Percentiles rank a stretch among this genome's conserved stretches.
phyloP scores from a whole-genome alignment of 2,113 vertebrate genomes.

The Poecile atricapillus region DNA sequence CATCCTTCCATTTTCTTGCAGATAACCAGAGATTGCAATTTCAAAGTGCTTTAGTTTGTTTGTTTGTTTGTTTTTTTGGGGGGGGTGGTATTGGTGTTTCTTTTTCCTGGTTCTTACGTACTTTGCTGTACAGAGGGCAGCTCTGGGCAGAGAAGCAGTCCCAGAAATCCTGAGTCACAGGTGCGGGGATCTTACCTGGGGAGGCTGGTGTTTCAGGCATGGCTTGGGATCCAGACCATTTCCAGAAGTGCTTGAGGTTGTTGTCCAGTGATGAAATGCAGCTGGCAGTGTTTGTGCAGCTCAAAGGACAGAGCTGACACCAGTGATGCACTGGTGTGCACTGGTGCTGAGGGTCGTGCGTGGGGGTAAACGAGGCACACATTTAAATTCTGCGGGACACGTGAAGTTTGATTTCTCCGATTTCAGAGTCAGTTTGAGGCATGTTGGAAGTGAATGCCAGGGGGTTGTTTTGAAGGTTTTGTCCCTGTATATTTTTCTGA shows the following conservation, averaged over 20 bases:
- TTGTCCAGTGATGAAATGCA: neutral
- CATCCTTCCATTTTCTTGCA: neutral
- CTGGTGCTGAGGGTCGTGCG: rapidly evolving
- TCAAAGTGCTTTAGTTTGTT: neutral
- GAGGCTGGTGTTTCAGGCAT: neutral
- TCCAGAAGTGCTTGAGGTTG: neutral
- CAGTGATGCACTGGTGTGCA: rapidly evolving
- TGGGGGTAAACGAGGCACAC: neutral
- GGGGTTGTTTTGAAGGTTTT: neutral
- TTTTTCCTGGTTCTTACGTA: rapidly evolving
- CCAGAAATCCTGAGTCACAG: neutral
- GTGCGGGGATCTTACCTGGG: rapidly evolving
- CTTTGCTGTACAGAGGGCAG: neutral
- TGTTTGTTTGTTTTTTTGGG: neutral
- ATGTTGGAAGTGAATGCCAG: neutral
- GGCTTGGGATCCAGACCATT: rapidly evolving
- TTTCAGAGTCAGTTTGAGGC: neutral
- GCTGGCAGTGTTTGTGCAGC: neutral
- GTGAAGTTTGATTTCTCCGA: neutral
- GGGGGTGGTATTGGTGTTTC: rapidly evolving
- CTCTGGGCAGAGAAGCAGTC: neutral
- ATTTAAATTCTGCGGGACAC: neutral
- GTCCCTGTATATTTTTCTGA: neutral
- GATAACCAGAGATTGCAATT: neutral
- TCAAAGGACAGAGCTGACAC: neutral